Conservation (phyloP, 2,113 vertebrate genomes). For the Seriola aureovittata region DNA sequence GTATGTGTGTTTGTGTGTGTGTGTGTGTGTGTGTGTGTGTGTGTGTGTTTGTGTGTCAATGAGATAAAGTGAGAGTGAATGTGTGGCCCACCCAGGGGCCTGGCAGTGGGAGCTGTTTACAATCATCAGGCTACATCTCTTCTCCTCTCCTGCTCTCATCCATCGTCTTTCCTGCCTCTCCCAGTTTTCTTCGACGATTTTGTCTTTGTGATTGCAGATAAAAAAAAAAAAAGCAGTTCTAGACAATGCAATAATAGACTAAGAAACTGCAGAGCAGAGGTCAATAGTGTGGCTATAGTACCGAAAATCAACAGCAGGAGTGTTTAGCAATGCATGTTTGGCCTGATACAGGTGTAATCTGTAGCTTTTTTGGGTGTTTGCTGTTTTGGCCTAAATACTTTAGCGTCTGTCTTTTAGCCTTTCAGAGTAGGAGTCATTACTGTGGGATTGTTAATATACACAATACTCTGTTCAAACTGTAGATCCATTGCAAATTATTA, state of each 20-base stretch:
- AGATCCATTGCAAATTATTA: background rate
- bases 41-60: conserved; percentile 4
- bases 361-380: background rate
- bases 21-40: conserved; percentile 53
- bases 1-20: background rate
- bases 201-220: conserved; percentile 31
- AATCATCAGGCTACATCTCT: conserved; percentile 73
- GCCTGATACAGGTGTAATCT: background rate
- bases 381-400: background rate
- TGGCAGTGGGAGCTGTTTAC: conserved; percentile 78
- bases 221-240: conserved; percentile 25
- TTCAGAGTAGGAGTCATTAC: background rate
- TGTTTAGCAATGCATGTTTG: background rate
- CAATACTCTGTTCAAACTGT: background rate
- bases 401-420: background rate
- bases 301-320: background rate
- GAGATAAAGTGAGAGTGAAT: conserved; percentile 77
- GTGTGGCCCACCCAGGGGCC: conserved; percentile 81
- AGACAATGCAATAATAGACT: conserved; percentile 41
- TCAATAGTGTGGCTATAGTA: background rate
- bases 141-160: conserved; percentile 47
- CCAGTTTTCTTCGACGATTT: conserved; percentile 20
- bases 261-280: background rate
- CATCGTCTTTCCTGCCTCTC: conserved; percentile 65
- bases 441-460: conserved; percentile 7